Evolutionary conservation across 2,113 vertebrate species (phyloP), one percentile per base, ranked within the genome.

Genomic region (Platichthys stellatus): DNA sequence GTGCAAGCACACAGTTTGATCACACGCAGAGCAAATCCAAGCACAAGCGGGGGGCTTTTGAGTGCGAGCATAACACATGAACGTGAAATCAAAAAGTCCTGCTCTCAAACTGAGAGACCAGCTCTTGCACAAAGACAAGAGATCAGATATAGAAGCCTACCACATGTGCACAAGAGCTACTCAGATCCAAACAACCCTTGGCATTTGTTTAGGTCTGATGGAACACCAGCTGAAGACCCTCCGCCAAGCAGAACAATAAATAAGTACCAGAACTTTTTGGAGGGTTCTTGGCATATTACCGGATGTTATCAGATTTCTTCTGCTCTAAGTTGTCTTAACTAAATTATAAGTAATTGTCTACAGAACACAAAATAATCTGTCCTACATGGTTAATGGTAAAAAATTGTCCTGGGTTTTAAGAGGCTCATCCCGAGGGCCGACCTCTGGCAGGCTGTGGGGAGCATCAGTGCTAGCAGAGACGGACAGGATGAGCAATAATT

Each of bases 401-500:
- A 72, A 23, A 24, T 24, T 2, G 28, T 70, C 54, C 57, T 23
- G 43, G 31, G 59, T 72, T 74, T 72, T 35, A 49, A 26, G 45
- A 63, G 26, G 49, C 21, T 57, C 38, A 35, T 61, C 45, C 53
- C 66, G 66, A 71, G 2, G 64, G 51, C 67, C 31, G 51, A 63
- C 56, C 66, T 38, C 76, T 47, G 62, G 70, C 66, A 74, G 65
- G 60, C 69, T 65, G 57, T 43, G 15, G 59, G 82, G 57, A 68
- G 75, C 21, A 61, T 75, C 72, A 11, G 84, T 74, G 76, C 73
- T 73, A 76, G 64, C 79, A 77, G 67, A 66, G 80, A 86, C 60
- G 68, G 85, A 86, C 76, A 23, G 58, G 78, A 79, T 72, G 78
- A 76, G 53, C 67, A 80, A 73, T 89, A 81, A 90, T 89, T 89